phyloP scores from a whole-genome alignment of 2,888 invertebrate genomes.

The Scaptomyza polygonia region DNA sequence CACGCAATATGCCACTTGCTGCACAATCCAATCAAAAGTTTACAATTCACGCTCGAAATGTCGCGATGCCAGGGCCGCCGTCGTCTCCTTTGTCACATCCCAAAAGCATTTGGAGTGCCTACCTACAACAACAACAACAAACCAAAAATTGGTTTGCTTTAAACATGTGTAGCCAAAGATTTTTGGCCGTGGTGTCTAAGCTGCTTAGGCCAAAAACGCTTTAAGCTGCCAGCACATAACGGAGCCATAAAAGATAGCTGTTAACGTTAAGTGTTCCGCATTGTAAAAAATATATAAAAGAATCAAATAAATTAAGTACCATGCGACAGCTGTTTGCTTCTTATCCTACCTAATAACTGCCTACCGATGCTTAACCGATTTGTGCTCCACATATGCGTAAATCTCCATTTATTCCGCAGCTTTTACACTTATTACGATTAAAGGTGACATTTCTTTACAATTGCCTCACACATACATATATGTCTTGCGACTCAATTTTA shows the following conservation, averaged over 20 bases:
- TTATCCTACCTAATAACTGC: slow-evolving; percentile 27
- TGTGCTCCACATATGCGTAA: slow-evolving; percentile 44
- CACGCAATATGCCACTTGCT: slow-evolving; percentile 56
- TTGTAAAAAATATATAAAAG: slow-evolving; percentile 41
- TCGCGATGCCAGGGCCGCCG: slow-evolving; percentile 45
- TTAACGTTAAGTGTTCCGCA: slow-evolving; percentile 46
- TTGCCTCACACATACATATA: slow-evolving; percentile 2
- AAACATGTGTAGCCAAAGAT: slow-evolving; percentile 32
- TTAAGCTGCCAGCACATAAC: slow-evolving; percentile 39
- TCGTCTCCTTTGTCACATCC: slow-evolving; percentile 11
- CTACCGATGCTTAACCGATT: slow-evolving; percentile 47
- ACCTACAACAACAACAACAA: background rate
- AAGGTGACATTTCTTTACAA: slow-evolving; percentile 30
- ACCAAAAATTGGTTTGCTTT: slow-evolving; percentile 22
- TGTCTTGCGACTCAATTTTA: slow-evolving; percentile 8
- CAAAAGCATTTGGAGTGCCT: slow-evolving; percentile 2
- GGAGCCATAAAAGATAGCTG: slow-evolving; percentile 60
- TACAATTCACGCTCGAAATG: slow-evolving; percentile 76
- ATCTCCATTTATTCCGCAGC: slow-evolving; percentile 37
- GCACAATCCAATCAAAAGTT: slow-evolving; percentile 78
- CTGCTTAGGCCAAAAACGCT: slow-evolving; percentile 62
- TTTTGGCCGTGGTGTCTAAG: slow-evolving; percentile 47
- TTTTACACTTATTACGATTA: slow-evolving; percentile 61
- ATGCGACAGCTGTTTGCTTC: slow-evolving; percentile 41
- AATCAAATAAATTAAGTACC: slow-evolving; percentile 44